phyloP scores from a whole-genome alignment of 2,888 invertebrate species.

The Eupithecia tripunctaria region DNA sequence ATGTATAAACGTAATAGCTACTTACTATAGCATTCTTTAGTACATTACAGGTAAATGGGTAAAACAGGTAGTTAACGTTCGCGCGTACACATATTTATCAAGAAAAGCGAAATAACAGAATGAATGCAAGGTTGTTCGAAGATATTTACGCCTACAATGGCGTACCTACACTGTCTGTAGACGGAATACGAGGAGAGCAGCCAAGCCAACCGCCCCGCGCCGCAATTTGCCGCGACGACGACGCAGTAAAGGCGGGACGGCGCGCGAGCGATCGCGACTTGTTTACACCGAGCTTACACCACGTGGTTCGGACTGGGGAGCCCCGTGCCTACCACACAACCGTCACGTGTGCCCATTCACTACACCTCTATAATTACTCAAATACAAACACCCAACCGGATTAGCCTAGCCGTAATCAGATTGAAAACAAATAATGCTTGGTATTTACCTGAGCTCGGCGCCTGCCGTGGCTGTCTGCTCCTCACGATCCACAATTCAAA shows the following conservation, averaged over 20 bases:
- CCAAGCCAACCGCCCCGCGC: conserved; percentile 15
- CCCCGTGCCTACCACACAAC: conserved; percentile 55
- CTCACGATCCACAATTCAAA: conserved; percentile 63
- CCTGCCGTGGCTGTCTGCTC: conserved; percentile 73
- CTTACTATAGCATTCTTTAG: no score
- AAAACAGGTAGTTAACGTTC: background rate
- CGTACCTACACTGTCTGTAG: background rate
- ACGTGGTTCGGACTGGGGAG: conserved; percentile 66
- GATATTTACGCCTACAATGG: conserved; percentile 12
- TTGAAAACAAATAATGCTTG: conserved; percentile 71
- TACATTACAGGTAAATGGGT: no score
- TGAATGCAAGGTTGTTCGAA: conserved; percentile 11
- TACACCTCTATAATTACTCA: conserved; percentile 56
- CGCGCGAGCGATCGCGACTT: conserved; percentile 56
- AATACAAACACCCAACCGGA: conserved; percentile 55
- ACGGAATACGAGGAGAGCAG: conserved; percentile 17
- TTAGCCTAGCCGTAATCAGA: conserved; percentile 66
- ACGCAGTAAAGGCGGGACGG: conserved; percentile 46
- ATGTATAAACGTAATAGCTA: background rate
- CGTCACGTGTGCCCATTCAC: conserved; percentile 73
- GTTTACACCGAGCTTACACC: conserved; percentile 75
- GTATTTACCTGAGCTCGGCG: conserved; percentile 78
- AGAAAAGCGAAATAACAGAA: conserved; percentile 5
- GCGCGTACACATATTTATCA: background rate
- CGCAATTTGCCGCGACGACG: conserved; percentile 34